Percentiles rank a stretch among this genome's conserved stretches.
Evolutionary conservation across 2,888 invertebrate genomes (phyloP).

Genomic region (Chrysina gloriosa): DNA sequence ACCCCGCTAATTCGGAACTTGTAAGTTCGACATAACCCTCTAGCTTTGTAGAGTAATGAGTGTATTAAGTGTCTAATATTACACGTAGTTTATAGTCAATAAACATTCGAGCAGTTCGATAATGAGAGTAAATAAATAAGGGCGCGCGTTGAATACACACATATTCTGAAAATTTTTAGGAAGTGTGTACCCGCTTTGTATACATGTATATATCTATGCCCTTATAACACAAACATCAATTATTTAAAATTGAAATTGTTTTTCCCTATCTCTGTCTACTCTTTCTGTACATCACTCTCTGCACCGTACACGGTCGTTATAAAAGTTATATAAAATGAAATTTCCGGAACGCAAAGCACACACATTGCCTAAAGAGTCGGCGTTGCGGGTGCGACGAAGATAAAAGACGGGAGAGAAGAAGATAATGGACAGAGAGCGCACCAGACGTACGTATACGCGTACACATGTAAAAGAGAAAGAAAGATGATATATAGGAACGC

Average conservation of each 20-base stretch:
- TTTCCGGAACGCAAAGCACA: constrained; percentile 65
- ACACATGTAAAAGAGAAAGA: constrained; percentile 39
- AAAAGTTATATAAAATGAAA: constrained; percentile 66
- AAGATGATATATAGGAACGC: constrained; percentile 66
- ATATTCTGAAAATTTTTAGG: constrained; percentile 33
- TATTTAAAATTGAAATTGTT: constrained; percentile 43
- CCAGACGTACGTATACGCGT: not conserved
- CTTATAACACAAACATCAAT: constrained; percentile 39
- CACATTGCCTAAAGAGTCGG: constrained; percentile 8
- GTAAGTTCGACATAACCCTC: too few species aligned
- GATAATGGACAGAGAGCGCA: constrained; percentile 7
- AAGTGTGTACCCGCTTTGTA: constrained; percentile 5
- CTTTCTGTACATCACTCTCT: constrained; percentile 16
- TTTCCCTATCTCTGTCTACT: constrained; percentile 17
- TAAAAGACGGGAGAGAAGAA: not conserved
- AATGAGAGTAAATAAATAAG: not conserved
- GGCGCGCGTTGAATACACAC: not conserved
- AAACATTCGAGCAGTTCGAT: not conserved
- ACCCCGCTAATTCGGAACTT: too few species aligned
- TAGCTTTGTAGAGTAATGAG: too few species aligned
- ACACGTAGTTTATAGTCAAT: not conserved
- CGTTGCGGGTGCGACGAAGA: constrained; percentile 54
- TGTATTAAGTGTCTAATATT: too few species aligned
- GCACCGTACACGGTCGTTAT: constrained; percentile 57
- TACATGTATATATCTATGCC: not conserved